Percentiles rank a stretch among this genome's conserved stretches.
phyloP scores from a whole-genome alignment of 2,113 vertebrate genomes.

The Bubalus kerabau region DNA sequence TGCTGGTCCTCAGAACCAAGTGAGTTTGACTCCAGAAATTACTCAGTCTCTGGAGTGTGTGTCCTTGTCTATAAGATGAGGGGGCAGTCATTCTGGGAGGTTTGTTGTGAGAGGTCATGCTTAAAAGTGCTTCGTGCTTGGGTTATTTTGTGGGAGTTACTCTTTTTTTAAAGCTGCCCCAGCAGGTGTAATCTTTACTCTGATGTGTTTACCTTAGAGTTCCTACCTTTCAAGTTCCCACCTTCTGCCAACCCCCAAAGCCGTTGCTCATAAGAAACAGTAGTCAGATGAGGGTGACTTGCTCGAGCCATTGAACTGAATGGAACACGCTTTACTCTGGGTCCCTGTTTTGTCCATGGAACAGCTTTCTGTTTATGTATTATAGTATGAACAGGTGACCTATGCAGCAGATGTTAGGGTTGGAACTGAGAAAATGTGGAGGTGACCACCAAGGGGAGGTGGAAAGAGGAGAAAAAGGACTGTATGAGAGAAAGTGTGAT shows the following conservation, averaged over 20 bases:
- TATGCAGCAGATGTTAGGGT: not conserved
- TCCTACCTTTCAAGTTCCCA: not conserved
- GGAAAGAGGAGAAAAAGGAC: not conserved
- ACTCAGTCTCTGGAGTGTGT: not conserved
- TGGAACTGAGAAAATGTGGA: not conserved
- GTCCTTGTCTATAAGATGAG: not conserved
- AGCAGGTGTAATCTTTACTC: not conserved
- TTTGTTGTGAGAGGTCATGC: not conserved
- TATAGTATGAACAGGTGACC: not conserved
- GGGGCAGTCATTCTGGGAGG: not conserved
- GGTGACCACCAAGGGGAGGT: not conserved
- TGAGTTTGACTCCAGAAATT: conserved; percentile 67
- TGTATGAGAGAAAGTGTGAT: not conserved
- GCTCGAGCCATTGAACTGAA: not conserved
- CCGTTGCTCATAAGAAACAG: not conserved
- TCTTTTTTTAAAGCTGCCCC: not conserved
- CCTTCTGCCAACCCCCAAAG: not conserved
- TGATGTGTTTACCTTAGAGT: not conserved
- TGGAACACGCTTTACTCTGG: not conserved
- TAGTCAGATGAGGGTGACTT: not conserved
- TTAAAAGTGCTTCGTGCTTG: not conserved
- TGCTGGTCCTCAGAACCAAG: conserved; percentile 94
- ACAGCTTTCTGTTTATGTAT: not conserved
- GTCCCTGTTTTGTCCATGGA: not conserved
- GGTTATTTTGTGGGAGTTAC: fast-evolving